Percentiles rank a stretch among this genome's conserved stretches.
These are phyloP conservation scores for Rynchops niger DNA, from an alignment of 2,113 vertebrate species.

Conservation along the genomic window DNA sequence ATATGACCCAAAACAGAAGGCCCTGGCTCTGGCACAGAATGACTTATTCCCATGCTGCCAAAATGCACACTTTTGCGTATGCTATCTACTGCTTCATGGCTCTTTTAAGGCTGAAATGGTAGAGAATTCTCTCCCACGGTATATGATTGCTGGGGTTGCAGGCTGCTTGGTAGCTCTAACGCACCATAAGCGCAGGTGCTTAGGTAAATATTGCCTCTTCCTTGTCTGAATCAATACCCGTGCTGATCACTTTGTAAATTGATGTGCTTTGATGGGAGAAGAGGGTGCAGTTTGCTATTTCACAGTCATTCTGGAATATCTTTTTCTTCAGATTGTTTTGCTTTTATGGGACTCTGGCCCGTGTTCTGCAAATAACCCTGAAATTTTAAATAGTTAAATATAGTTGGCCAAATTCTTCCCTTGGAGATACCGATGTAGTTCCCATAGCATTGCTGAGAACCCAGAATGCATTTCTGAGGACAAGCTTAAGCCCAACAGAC, in stretches of 20 bases:
- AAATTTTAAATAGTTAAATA: slow-evolving; percentile 46
- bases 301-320: slow-evolving; percentile 40
- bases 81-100: not conserved
- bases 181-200: slow-evolving; percentile 16
- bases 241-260: slow-evolving; percentile 34
- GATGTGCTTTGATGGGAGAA: slow-evolving; percentile 27
- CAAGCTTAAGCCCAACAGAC: slow-evolving; percentile 37
- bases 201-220: slow-evolving; percentile 57
- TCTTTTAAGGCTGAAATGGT: slow-evolving; percentile 6
- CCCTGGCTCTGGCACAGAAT: not conserved
- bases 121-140: not conserved
- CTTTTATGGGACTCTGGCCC: slow-evolving; percentile 44
- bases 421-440: not conserved
- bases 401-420: slow-evolving; percentile 32
- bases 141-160: not conserved
- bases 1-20: not conserved
- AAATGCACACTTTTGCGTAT: not conserved
- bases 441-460: slow-evolving; percentile 16
- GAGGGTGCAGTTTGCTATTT: slow-evolving; percentile 48
- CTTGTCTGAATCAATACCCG: not conserved
- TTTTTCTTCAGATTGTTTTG: slow-evolving; percentile 44
- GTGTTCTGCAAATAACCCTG: slow-evolving; percentile 34
- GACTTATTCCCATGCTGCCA: slow-evolving; percentile 23
- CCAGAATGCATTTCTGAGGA: not conserved
- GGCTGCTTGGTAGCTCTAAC: slow-evolving; percentile 15